phyloP scores from a whole-genome alignment of 2,797 vertebrate genomes.

The Brachyrhaphis roseni region DNA sequence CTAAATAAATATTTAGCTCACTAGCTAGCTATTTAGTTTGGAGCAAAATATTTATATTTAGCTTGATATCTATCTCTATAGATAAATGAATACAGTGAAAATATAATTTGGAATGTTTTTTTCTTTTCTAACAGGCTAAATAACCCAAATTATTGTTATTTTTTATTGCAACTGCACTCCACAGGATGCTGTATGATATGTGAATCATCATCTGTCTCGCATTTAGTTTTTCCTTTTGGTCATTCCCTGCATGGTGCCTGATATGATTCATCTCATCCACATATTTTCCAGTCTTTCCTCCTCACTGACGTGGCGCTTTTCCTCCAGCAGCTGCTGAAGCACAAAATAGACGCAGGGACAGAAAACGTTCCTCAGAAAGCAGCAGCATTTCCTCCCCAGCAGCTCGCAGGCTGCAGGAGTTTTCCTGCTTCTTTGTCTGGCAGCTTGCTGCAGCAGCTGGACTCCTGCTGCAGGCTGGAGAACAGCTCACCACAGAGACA shows the following conservation, averaged over 20 bases:
- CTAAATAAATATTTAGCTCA: background rate
- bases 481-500: background rate
- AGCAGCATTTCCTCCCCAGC: background rate
- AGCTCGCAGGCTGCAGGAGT: background rate
- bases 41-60: no score
- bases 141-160: no score
- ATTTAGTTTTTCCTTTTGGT: background rate
- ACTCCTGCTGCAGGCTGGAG: background rate
- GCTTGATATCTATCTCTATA: no score
- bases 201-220: background rate
- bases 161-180: no score
- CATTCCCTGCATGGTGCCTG: background rate
- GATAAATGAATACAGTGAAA: no score
- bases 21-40: no score
- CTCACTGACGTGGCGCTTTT: background rate
- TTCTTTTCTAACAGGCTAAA: no score
- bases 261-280: background rate
- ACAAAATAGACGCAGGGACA: background rate
- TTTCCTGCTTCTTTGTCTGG: slow-evolving; percentile 5
- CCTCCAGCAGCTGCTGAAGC: background rate
- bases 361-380: background rate
- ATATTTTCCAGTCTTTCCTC: background rate
- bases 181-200: background rate
- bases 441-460: slow-evolving; percentile 54
- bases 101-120: no score